Evolutionary conservation across 2,888 invertebrate genomes (phyloP), one percentile per base, ranked within the genome.

Genomic region (Catocala fraxini): DNA sequence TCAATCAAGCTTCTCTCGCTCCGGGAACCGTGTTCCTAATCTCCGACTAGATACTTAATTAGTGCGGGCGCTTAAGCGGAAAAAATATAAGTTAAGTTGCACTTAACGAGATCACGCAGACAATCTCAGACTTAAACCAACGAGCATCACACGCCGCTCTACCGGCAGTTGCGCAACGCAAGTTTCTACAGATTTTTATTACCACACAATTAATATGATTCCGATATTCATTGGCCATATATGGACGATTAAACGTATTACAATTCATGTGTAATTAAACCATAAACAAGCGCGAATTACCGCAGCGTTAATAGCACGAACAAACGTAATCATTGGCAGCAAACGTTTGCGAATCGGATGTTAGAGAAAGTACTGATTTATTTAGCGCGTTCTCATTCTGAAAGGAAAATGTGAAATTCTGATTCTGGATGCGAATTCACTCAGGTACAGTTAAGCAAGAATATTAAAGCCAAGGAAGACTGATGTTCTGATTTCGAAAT

Each of bases 361-460:
- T 73, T 82, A 83, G 85, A 85, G 88, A 91, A 87, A 89, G 89
- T 82, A 81, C 76, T 77, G 79, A 85, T 81, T 84, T 82, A 86
- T 83, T 88, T 88, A 86, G 81, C 84, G 66, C 82, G 85, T 74
- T 74, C 86, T 75, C 80, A 85, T 86, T 88, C 77, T 70, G 61
- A 77, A 74, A 78, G 75, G 76, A 83, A 81, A 82, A 61, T 88
- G 83, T 78, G 87, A 86, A 89, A 88, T 84, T 77, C 72, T 66
- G 71, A 84, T 83, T 85, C 85, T 81, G 84, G 78, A 85, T 75
- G 65, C 79, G 84, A 83, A 88, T 88, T 89, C 86, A 84, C 85
- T 82, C 63, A 42, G 48, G 25, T 55, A 81, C 71, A 78, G 73
- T 81, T 80, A 84, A 77, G 65, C 65, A 76, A 70, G 82, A 86